Evolutionary conservation across 2,797 vertebrate genomes (phyloP).

Genomic region (Acrocephalus scirpaceus): DNA sequence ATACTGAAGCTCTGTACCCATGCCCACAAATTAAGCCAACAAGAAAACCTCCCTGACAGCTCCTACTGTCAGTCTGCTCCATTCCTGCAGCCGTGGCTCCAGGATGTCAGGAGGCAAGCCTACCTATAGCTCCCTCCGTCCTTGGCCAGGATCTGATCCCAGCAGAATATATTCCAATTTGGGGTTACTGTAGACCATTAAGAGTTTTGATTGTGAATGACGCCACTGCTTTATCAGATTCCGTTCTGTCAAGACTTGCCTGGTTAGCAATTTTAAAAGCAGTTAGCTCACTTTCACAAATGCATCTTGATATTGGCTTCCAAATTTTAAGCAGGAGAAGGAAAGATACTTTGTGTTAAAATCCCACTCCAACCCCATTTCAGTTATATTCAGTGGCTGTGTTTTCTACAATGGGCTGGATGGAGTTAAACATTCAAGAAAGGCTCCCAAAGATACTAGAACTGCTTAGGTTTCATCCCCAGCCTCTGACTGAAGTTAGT

Average conservation of each 20-base stretch:
- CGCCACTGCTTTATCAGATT: not conserved
- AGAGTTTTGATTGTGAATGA: not conserved
- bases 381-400: not conserved
- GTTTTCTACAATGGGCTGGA: not conserved
- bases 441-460: not conserved
- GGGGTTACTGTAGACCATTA: not conserved
- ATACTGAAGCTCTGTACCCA: not conserved
- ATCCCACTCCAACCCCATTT: not conserved
- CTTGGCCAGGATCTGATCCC: not conserved
- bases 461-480: not conserved
- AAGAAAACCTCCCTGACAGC: not conserved
- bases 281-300: not conserved
- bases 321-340: not conserved
- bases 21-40: not conserved
- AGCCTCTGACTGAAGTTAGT: not conserved
- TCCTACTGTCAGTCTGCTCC: not conserved
- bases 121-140: accelerated
- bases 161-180: not conserved
- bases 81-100: not conserved
- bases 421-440: not conserved
- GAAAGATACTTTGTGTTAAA: not conserved
- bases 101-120: not conserved
- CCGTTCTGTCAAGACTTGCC: not conserved
- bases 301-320: not conserved
- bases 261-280: not conserved